Evolutionary conservation across 1,140 invertebrate species (phyloP).

Genomic region (Drosophila santomea): DNA sequence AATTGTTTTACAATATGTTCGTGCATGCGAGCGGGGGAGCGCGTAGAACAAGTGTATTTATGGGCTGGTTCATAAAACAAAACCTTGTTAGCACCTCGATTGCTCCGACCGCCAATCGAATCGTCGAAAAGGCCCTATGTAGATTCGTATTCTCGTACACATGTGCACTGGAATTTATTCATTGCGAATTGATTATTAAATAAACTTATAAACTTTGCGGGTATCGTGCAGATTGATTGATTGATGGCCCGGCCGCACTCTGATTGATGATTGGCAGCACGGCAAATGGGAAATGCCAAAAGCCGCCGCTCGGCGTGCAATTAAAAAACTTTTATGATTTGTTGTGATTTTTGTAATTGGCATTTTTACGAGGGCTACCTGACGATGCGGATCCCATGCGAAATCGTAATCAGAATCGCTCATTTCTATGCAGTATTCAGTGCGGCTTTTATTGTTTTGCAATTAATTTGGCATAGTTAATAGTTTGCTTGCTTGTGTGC

Average conservation of each 20-base stretch:
- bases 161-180: slow-evolving; percentile 35
- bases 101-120: neutral
- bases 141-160: neutral
- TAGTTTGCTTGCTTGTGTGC: slow-evolving; percentile 54
- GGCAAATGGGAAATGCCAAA: slow-evolving; percentile 45
- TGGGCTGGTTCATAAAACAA: slow-evolving; percentile 21
- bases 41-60: slow-evolving; percentile 50
- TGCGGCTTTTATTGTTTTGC: slow-evolving; percentile 68
- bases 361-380: slow-evolving; percentile 73
- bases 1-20: slow-evolving; percentile 81
- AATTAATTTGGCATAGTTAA: slow-evolving; percentile 75
- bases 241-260: slow-evolving; percentile 17
- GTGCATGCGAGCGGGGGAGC: slow-evolving; percentile 25
- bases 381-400: slow-evolving; percentile 53
- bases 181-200: slow-evolving; percentile 29
- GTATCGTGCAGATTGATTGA: slow-evolving; percentile 34
- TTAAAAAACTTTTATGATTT: slow-evolving; percentile 80
- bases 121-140: slow-evolving; percentile 3
- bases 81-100: slow-evolving; percentile 43
- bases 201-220: slow-evolving; percentile 29
- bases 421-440: slow-evolving; percentile 70
- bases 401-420: slow-evolving; percentile 15
- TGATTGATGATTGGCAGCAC: slow-evolving; percentile 50
- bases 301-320: slow-evolving; percentile 44
- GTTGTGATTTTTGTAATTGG: slow-evolving; percentile 79